Conservation (phyloP, 23 tunicate genomes). For the Halocynthia aurantium region DNA sequence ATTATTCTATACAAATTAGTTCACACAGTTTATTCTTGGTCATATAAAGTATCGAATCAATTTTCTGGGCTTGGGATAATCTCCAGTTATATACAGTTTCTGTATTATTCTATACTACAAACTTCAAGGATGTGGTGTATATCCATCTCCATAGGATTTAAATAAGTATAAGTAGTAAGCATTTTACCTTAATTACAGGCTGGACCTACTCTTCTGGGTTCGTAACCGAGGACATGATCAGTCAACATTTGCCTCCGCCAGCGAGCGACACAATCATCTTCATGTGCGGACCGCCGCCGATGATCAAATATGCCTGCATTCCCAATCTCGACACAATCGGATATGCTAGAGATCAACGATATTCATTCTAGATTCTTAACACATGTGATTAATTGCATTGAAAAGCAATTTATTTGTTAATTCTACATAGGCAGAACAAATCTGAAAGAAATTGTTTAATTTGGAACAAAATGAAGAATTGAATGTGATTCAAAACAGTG, state of each 20-base stretch:
- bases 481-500: too few species aligned
- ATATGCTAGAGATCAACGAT: conserved; percentile 11
- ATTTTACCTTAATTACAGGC: conserved; percentile 9
- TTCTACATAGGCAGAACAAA: background rate
- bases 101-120: too few species aligned
- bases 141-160: too few species aligned
- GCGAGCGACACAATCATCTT: conserved; percentile 43
- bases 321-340: conserved; percentile 74
- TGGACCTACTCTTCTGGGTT: conserved; percentile 80
- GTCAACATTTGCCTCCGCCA: conserved; percentile 61
- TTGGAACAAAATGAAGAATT: too few species aligned
- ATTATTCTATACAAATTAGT: too few species aligned
- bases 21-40: too few species aligned
- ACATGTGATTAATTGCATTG: background rate
- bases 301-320: conserved; percentile 79
- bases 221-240: conserved; percentile 66
- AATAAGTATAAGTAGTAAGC: background rate
- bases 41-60: too few species aligned
- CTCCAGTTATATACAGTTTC: too few species aligned
- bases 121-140: too few species aligned
- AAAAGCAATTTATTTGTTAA: background rate
- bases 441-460: background rate
- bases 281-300: conserved; percentile 92
- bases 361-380: background rate
- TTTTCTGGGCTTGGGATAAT: too few species aligned